Base-by-base conservation (phyloP, 2,888 invertebrate species). In the Pseudococcus viburni region DNA sequence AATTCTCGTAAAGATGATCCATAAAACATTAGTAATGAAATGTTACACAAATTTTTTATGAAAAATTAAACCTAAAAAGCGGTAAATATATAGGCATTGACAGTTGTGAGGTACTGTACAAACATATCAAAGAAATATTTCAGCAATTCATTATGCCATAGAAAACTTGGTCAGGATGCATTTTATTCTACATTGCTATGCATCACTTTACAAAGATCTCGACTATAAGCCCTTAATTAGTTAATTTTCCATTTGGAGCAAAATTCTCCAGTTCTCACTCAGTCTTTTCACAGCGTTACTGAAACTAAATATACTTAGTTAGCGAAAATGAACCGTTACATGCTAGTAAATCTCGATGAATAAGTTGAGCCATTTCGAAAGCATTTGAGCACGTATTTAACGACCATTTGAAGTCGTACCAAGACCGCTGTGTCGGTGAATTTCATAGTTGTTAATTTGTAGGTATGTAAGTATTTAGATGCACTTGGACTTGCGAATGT, bases 361-460 rank as follows among this genome's bases (percentile, higher is more conserved):
- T 64, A 64, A 11, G 19, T 64, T 64, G 4, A 64, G 3, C 64
- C 64, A 64, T 64, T 64, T 64, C 9, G 22, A 64, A 22, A 64
- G 64, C 64, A 64, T 64, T 64, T 64, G 22, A 19, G 64, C 64
- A 64, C 64, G 22, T 64, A 64, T 64, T 19, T 19, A 64, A 64
- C 22, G 19, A 22, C 64, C 64, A 22, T 64, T 64, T 11, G 64
- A 22, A 33, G 26, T 33, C 26, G 26, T 33, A 33, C 26, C 1
- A 33, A 33, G 26, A 33, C 26, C 26, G 26, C 6, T 3, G 22
- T 22, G n/a, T 55, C 64, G 64, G 12, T 64, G 22, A 5, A 22
- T 64, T 64, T 64, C 22, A 64, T 22, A 64, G 64, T 64, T 64
- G 64, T 64, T 64, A 64, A 64, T 64, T 64, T 64, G 64, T 11